Evolutionary conservation across 2,113 vertebrate species (phyloP).

Genomic region (Penelope pileata): DNA sequence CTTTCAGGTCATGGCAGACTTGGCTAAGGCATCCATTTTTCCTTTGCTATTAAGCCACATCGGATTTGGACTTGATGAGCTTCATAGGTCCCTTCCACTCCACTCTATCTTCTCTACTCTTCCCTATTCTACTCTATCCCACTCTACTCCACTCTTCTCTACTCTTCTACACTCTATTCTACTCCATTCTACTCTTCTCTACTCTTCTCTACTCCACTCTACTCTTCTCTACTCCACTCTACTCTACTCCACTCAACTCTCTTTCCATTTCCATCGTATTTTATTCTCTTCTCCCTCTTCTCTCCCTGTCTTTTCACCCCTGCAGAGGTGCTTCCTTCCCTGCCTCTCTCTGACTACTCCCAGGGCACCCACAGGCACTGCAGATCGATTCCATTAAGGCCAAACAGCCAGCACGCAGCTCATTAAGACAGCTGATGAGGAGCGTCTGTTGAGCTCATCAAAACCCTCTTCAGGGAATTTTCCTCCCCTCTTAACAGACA

Average conservation of each 20-base stretch:
- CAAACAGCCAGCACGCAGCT: background rate
- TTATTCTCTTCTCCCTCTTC: background rate
- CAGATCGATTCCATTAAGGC: background rate
- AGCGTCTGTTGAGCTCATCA: background rate
- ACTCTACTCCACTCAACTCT: background rate
- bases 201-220: too few relatives aligned
- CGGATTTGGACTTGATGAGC: background rate
- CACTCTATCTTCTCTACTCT: too few relatives aligned
- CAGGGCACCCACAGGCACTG: background rate
- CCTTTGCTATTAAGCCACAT: background rate
- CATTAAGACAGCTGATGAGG: background rate
- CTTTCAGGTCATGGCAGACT: background rate
- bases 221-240: background rate
- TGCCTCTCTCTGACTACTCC: background rate
- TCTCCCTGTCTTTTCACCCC: accelerated
- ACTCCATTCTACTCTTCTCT: background rate
- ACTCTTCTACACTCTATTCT: too few relatives aligned
- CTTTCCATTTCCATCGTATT: background rate
- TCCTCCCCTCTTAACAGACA: background rate
- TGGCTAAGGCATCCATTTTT: background rate
- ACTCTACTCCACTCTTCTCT: too few relatives aligned
- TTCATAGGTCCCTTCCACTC: background rate
- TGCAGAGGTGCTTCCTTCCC: background rate
- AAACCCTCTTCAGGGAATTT: background rate
- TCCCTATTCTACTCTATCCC: background rate